phyloP scores from a whole-genome alignment of 2,888 invertebrate species.

The Acrobasis repandana region DNA sequence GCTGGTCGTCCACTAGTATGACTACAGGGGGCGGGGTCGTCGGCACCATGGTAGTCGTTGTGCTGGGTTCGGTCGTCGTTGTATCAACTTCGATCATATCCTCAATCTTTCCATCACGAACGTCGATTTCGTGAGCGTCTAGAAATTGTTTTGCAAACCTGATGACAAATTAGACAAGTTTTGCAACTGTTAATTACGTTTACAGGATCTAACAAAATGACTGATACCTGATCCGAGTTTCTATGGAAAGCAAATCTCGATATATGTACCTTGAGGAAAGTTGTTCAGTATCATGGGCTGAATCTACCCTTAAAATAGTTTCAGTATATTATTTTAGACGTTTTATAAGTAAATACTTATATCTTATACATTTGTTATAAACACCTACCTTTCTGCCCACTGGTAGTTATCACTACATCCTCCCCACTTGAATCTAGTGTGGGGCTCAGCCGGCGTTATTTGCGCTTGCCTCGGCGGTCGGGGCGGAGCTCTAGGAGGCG shows the following conservation, averaged over 20 bases:
- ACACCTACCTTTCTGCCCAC: conserved; percentile 85
- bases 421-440: conserved; percentile 91
- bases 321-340: no score
- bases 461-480: conserved; percentile 80
- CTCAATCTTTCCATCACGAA: conserved; percentile 69
- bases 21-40: conserved; percentile 68
- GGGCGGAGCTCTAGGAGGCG: conserved; percentile 85
- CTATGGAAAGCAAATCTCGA: no score
- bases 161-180: conserved; percentile 10
- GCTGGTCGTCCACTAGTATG: conserved; percentile 75
- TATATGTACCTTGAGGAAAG: no score
- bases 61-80: conserved; percentile 60
- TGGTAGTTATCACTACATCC: conserved; percentile 92
- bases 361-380: no score
- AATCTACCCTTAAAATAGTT: no score
- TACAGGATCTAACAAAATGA: no score
- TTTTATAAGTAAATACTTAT: no score
- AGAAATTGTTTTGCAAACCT: conserved; percentile 88
- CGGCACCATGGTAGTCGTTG: conserved; percentile 52
- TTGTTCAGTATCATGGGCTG: no score
- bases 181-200: not conserved
- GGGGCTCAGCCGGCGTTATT: conserved; percentile 87
- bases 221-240: no score
- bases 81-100: conserved; percentile 61
- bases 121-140: conserved; percentile 84